These are phyloP conservation scores for Hyposoter dolosus DNA, from an alignment of 2,888 invertebrate species.

Conservation along the genomic window DNA sequence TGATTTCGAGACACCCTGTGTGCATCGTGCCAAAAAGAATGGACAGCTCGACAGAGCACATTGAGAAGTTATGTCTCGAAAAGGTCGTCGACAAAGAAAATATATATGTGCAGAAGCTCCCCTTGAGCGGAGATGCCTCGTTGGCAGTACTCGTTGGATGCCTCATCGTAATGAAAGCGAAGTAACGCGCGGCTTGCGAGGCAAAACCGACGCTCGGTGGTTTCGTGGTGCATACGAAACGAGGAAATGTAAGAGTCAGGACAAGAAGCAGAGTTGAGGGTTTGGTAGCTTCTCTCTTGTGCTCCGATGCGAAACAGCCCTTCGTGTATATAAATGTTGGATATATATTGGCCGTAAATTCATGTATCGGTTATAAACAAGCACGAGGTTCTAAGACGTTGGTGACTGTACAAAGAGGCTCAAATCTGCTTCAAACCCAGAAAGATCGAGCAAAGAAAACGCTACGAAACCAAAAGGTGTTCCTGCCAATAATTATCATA, in stretches of 20 bases:
- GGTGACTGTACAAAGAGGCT: slow-evolving; percentile 19
- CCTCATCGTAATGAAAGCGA: slow-evolving; percentile 31
- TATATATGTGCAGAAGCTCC: neutral
- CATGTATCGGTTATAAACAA: neutral
- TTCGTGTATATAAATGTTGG: neutral
- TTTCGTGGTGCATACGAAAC: neutral
- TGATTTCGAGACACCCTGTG: neutral
- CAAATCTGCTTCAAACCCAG: slow-evolving; percentile 53
- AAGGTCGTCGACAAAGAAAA: slow-evolving; percentile 6
- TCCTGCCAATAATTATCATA: neutral
- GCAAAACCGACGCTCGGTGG: neutral
- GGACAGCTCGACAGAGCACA: neutral
- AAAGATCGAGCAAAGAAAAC: neutral
- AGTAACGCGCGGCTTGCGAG: slow-evolving; percentile 1
- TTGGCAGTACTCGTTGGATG: slow-evolving; percentile 19
- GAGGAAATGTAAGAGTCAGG: neutral
- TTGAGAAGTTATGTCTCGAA: slow-evolving; percentile 13
- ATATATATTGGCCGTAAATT: neutral
- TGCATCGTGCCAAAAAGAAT: neutral
- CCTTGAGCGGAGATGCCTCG: slow-evolving; percentile 19
- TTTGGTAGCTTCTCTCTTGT: neutral
- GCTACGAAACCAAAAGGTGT: neutral
- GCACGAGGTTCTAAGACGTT: slow-evolving; percentile 23
- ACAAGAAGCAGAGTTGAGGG: neutral
- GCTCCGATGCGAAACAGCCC: neutral